Base-by-base conservation (phyloP, 2,113 vertebrate species). In the Polyodon spathula region DNA sequence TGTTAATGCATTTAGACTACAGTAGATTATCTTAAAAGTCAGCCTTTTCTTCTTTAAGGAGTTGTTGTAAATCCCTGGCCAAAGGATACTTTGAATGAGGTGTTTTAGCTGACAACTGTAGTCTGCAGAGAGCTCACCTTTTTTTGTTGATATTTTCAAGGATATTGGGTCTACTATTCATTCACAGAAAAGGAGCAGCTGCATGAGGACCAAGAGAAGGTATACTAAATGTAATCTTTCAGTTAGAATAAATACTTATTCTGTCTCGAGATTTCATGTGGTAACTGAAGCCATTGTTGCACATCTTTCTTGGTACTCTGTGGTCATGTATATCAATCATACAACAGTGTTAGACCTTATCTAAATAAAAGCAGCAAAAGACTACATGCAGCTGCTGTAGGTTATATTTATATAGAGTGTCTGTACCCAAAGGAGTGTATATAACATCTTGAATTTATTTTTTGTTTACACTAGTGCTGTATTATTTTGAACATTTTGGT, bases 21-120 rank as follows among this genome's bases (percentile, higher is more conserved):
- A 84, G 78, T 79, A 87, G 85, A 91, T 95, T 92, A 91, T 88
- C 85, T 87, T 80, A 87, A 91, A 88, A 90, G 86, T 85, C 84
- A 88, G 83, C 81, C 69, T 83, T 84, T 77, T 76, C 73, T 83
- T 76, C 75, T 82, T 75, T 68, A 72, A 82, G 78, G 77, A 79
- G 71, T 83, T 82, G 75, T 81, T 78, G 73, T 85, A 86, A 84
- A 83, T 85, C 87, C 78, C 68, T 71, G 71, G 81, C 81, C 82
- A 62, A 82, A 81, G 78, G 78, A 84, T 76, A 73, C 81, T 86
- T 86, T 84, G 80, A 84, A 82, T 79, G 77, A 68, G 73, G 71
- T 68, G 84, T 84, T 79, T 87, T 72, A 79, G 70, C 74, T 65
- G 68, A 77, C 83, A 75, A 74, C 80, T 68, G 60, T 53, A 6